Base-by-base conservation (phyloP, 2,797 vertebrate genomes). In the Amphiprion clarkii region DNA sequence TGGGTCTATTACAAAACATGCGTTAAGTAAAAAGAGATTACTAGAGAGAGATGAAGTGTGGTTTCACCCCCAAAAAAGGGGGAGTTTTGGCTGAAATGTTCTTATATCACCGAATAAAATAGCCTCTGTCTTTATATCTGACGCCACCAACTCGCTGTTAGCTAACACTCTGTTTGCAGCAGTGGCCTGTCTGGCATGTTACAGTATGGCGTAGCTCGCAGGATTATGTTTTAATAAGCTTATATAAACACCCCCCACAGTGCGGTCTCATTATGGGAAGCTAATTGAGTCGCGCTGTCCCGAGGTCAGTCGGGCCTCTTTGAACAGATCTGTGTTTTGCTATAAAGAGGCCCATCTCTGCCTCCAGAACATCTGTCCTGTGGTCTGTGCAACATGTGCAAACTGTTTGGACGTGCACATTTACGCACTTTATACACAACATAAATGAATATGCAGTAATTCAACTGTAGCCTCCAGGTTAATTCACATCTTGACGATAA, bases 141-240 rank as follows among this genome's bases (percentile, higher is more conserved):
- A 61, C 57, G 48, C 59, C 72, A 78, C 67, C 57, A 60, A n/a
- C 74, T 23, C 46, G 42, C 64, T 71, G 64, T 81, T 76, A 49
- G 64, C 66, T 49, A 72, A 72, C 72, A 57, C 64, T 68, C 40
- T 55, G 65, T 56, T 53, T 78, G 60, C 51, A 58, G 65, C 54
- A 66, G 84, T 57, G 67, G 63, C 69, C 81, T 72, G 79, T 72
- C 87, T 83, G 85, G 82, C 55, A 72, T 82, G 84, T 74, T 87
- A 78, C 88, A 89, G 79, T 87, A 78, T 67, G 72, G 53, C 58
- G 31, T 79, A 67, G 69, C 83, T 67, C 6, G 87, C 21, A 65
- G 89, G 93, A 92, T 93, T 93, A 92, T 90, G 85, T 88, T 93
- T 91, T 92, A 94, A 94, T 93, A 92, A 93, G 90, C 87, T 94